Conservation (phyloP, 2,888 invertebrate genomes). For the Eledone cirrhosa region DNA sequence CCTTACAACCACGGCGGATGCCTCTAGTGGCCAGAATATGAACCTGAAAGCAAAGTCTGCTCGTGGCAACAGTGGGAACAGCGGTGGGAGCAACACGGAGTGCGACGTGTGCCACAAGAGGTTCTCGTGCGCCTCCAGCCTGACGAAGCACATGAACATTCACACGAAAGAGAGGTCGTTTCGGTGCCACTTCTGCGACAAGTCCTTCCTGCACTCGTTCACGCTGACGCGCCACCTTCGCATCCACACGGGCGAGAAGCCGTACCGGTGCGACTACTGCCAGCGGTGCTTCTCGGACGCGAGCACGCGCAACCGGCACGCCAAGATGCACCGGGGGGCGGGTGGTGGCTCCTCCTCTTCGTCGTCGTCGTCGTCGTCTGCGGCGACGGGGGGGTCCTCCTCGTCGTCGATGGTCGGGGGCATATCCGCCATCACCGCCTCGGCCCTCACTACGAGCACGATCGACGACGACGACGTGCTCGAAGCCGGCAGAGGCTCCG, state of each 20-base stretch:
- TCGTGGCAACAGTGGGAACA: too few species aligned
- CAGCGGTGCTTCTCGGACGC: not conserved
- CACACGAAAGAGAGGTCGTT: constrained; percentile 11
- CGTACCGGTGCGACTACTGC: not conserved
- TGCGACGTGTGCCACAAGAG: not conserved
- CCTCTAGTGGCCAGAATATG: too few species aligned
- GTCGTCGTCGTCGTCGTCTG: too few species aligned
- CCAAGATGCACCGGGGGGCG: not conserved
- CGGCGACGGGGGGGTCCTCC: too few species aligned
- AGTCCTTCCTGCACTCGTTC: constrained; percentile 9
- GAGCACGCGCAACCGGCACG: constrained; percentile 13
- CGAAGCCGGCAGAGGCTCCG: too few species aligned
- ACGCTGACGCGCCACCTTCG: not conserved
- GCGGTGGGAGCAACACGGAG: not conserved
- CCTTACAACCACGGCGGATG: too few species aligned
- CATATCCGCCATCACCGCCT: too few species aligned
- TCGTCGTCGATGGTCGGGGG: too few species aligned
- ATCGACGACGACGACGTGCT: not conserved
- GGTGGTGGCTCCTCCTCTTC: not conserved
- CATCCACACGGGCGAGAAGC: constrained; percentile 3
- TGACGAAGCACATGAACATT: constrained; percentile 9
- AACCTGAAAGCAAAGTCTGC: too few species aligned
- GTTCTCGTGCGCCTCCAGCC: constrained; percentile 1
- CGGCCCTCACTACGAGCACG: too few species aligned
- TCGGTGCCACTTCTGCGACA: not conserved